phyloP scores from a whole-genome alignment of 2,113 vertebrate species.

The Cyanoderma ruficeps region DNA sequence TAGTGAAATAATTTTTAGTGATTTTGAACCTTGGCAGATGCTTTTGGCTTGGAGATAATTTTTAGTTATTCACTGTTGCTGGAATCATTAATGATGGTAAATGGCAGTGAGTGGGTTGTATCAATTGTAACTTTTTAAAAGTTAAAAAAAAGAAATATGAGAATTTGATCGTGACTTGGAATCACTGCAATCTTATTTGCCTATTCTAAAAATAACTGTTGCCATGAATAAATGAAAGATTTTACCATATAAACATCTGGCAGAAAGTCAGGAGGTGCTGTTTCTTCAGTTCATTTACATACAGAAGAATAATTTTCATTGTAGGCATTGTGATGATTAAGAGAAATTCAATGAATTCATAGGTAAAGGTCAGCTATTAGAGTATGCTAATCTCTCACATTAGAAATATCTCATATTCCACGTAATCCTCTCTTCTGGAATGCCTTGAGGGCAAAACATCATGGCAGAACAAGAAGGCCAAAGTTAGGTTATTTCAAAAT shows the following conservation, averaged over 20 bases:
- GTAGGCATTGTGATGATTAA: background rate
- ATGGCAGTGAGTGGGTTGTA: constrained; percentile 40
- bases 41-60: constrained; percentile 11
- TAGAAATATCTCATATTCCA: background rate
- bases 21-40: background rate
- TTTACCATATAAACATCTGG: background rate
- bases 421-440: background rate
- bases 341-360: background rate
- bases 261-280: background rate
- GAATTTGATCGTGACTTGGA: constrained; percentile 43
- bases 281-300: background rate
- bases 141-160: background rate
- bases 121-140: constrained; percentile 8
- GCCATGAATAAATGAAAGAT: background rate
- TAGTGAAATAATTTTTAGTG: background rate
- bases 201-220: constrained; percentile 31
- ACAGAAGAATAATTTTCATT: background rate
- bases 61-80: constrained; percentile 33
- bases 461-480: background rate
- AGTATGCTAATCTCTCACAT: background rate
- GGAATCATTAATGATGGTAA: constrained; percentile 38
- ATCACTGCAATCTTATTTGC: background rate
- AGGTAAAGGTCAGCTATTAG: background rate
- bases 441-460: background rate
- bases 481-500: background rate